Evolutionary conservation across 2,888 invertebrate genomes (phyloP).

Genomic region (Drosophila prostipennis): DNA sequence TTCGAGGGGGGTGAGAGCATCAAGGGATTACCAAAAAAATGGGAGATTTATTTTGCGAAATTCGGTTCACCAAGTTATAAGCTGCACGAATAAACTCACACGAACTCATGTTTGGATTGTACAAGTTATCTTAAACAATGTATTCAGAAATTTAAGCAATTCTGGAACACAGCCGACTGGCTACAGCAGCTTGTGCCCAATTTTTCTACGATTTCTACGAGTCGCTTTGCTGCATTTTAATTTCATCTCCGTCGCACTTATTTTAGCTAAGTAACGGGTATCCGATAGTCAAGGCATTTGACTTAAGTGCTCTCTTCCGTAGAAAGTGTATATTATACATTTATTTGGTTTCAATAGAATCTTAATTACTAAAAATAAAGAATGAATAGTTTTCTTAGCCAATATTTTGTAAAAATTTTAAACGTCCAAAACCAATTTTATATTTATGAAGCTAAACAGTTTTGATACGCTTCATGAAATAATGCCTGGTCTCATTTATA

Average conservation of each 20-base stretch:
- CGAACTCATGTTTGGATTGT: not conserved
- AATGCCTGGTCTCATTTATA: slow-evolving; percentile 21
- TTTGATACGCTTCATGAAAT: slow-evolving; percentile 26
- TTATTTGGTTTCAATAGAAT: not conserved
- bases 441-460: slow-evolving; percentile 31
- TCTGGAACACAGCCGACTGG: no score
- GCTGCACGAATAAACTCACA: not conserved
- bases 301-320: no score
- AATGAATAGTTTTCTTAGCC: not conserved
- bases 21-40: slow-evolving; percentile 22
- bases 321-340: no score
- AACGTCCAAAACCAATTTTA: slow-evolving; percentile 6
- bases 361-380: not conserved
- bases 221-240: no score
- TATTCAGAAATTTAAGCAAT: no score
- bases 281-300: no score
- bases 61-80: slow-evolving; percentile 4
- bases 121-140: not conserved
- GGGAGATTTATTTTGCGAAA: slow-evolving; percentile 17
- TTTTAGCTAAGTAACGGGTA: no score
- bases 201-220: no score
- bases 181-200: no score
- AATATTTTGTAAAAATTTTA: not conserved
- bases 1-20: not conserved
- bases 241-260: no score